Evolutionary conservation across 2,797 vertebrate species (phyloP), one percentile per base, ranked within the genome.

Genomic region (Pipistrellus nathusii): DNA sequence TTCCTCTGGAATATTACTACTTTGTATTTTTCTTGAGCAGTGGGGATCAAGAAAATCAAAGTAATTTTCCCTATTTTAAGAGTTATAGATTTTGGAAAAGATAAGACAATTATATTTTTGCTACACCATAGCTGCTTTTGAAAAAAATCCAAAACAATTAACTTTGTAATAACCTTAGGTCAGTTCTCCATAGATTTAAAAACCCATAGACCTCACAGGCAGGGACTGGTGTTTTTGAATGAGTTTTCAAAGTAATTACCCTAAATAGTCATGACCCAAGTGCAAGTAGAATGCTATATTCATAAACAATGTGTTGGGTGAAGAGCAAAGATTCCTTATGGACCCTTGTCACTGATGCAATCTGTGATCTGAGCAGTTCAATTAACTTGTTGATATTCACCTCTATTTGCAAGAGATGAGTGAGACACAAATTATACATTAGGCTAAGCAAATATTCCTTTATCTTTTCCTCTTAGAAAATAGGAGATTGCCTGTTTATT

Each of bases 31-130:
- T 87, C 27, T 72, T 91, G 35, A 91, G 20, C 23, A 53, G 1
- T 51, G 44, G 51, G 9, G 15, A 73, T 27, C 3, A 92, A 64
- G 8, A 95, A 75, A 76, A 81, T 73, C 64, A 59, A 18, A 77
- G 3, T 53, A 51, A 27, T 66, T 46, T 91, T 84, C 80, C 7
- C 3, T n/a, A 84, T 85, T 91, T 38, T 77, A 68, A 81, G 21
- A 81, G 21, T 82, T 88, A 78, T 0, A 71, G 48, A 84, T 78
- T 93, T 95, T 87, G 71, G 38, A 78, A 96, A 90, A 90, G 44
- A 88, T 21, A 93, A 88, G 72, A 81, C 17, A 59, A 72, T 55
- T 7, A 76, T 10, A 90, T 41, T 96, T 91, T 94, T 66, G 20
- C 21, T 78, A 6, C 7, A 57, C 18, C 1, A n/a, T 68, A 72